Evolutionary conservation across 2,888 invertebrate genomes (phyloP).

Genomic region (Brachylomia viminalis): DNA sequence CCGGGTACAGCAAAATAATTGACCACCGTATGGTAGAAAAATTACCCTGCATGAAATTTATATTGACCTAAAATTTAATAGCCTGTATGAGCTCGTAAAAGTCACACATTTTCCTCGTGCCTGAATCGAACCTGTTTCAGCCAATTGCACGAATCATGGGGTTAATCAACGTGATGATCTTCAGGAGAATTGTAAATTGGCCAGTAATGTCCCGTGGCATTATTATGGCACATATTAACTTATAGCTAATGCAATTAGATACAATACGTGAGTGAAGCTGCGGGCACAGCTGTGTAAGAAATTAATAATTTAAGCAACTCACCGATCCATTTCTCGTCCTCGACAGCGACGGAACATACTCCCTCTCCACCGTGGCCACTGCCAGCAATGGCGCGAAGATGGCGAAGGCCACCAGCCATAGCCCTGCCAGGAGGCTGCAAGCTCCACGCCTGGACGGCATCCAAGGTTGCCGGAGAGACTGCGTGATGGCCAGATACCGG

Average conservation of each 20-base stretch:
- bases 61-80: not conserved
- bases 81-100: not conserved
- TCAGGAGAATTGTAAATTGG: not conserved
- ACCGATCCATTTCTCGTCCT: constrained; percentile 83
- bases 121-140: not conserved
- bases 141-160: not conserved
- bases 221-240: not conserved
- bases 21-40: not conserved
- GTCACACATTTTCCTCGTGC: too few species aligned
- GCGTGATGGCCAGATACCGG: constrained; percentile 93
- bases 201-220: not conserved
- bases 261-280: too few species aligned
- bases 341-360: constrained; percentile 79
- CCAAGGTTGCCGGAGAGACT: constrained; percentile 93
- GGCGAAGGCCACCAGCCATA: constrained; percentile 92
- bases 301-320: constrained; percentile 61
- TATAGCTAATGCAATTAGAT: not conserved
- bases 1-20: not conserved
- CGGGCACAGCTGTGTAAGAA: not conserved
- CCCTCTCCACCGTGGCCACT: constrained; percentile 86
- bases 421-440: constrained; percentile 90
- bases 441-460: constrained; percentile 93
- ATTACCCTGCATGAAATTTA: too few species aligned
- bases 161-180: not conserved
- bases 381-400: constrained; percentile 93